Evolutionary conservation across 1,140 invertebrate genomes (phyloP).

Genomic region (Sycobia sp.): DNA sequence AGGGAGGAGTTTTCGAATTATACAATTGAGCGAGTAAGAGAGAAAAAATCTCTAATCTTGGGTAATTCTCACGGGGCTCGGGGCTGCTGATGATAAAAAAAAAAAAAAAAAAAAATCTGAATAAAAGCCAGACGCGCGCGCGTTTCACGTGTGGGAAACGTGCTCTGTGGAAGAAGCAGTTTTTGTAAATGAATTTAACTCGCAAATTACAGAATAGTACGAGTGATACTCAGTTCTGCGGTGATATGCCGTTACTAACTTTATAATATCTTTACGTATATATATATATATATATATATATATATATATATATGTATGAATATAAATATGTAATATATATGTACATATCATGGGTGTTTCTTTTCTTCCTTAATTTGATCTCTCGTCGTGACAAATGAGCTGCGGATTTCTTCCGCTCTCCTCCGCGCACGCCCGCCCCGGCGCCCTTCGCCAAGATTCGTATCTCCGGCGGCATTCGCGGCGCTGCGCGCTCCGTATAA

Average conservation of each 20-base stretch:
- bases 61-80: no score
- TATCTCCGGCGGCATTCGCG: neutral
- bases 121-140: no score
- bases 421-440: neutral
- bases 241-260: constrained; percentile 6
- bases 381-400: constrained; percentile 17
- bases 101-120: no score
- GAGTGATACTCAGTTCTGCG: constrained; percentile 5
- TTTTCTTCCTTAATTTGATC: constrained; percentile 20
- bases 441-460: neutral
- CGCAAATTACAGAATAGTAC: constrained; percentile 11
- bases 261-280: no score
- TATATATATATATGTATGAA: no score
- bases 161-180: no score
- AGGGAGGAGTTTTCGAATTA: constrained; percentile 16
- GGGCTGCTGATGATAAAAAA: no score
- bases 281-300: no score
- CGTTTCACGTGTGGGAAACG: constrained; percentile 16
- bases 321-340: no score
- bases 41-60: no score
- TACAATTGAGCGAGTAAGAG: constrained; percentile 7
- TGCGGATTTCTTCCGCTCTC: neutral
- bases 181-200: constrained; percentile 19
- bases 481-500: neutral
- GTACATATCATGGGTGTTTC: no score